phyloP scores from a whole-genome alignment of 1,140 invertebrate species.

The Drosophila parabipectinata region DNA sequence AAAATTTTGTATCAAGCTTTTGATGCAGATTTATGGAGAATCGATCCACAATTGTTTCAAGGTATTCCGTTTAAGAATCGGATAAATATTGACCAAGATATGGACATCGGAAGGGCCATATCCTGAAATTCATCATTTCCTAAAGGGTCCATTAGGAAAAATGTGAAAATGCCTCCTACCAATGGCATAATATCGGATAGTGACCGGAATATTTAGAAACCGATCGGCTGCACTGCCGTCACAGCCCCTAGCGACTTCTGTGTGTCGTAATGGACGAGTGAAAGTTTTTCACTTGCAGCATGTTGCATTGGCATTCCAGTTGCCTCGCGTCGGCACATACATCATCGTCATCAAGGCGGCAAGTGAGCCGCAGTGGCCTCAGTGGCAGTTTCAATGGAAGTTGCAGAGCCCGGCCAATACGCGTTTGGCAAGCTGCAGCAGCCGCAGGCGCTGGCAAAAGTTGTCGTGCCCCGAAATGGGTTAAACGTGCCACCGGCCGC shows the following conservation, averaged over 20 bases:
- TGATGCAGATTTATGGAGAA: no score
- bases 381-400: constrained; percentile 9
- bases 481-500: constrained; percentile 70
- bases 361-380: constrained; percentile 42
- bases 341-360: constrained; percentile 56
- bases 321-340: constrained; percentile 49
- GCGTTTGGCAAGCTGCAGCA: constrained; percentile 54
- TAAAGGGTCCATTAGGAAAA: no score
- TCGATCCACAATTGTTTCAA: no score
- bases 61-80: no score
- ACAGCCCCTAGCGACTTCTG: constrained; percentile 39
- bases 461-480: constrained; percentile 77
- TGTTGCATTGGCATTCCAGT: constrained; percentile 54
- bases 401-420: constrained; percentile 34
- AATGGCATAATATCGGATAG: constrained; percentile 16
- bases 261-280: constrained; percentile 71
- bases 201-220: constrained; percentile 10
- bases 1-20: no score
- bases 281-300: constrained; percentile 78
- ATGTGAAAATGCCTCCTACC: no score
- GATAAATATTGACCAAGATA: no score
- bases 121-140: no score
- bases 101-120: no score
- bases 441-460: constrained; percentile 67
- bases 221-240: neutral